Evolutionary conservation across 2,113 vertebrate species (phyloP), one percentile per base, ranked within the genome.

Genomic region (Plecotus auritus): DNA sequence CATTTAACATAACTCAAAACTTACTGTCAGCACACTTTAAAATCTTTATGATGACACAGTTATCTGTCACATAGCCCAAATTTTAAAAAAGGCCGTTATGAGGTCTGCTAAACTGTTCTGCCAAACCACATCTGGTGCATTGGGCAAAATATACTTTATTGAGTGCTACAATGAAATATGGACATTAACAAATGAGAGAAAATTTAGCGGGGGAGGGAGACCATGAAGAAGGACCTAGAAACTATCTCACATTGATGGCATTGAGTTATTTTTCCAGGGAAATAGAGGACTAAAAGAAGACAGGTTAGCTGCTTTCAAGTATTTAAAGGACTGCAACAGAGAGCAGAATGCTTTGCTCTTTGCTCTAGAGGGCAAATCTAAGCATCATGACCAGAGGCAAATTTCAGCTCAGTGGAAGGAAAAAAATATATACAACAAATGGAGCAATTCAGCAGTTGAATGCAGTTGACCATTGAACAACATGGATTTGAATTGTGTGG

Each of bases 31-130:
- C 22, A 84, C 28, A 85, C 23, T 74, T 90, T 40, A 92, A 93
- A 70, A 86, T 82, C 10, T 61, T 96, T 93, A 54, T 73, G 94
- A 82, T 80, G 51, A 83, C 22, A 73, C 5, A 78, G 73, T 90
- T 91, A 84, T 78, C n/a, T 96, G 23, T 69, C 12, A 81, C 2
- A 69, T 91, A 32, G 7, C 22, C 35, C n/a, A 69, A 80, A 37
- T 26, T 45, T 78, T 93, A 88, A 45, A 54, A 61, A 1, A n/a
- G 84, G 18, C 2, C 2, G 70, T 54, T 84, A 30, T 35, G 84
- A 64, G 7, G 2, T 73, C 13, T 95, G 32, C 9, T 32, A 73
- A 81, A 85, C 6, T 49, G 35, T 56, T 90, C 7, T 84, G 18
- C 7, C 18, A 64, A 85, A 85, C 17, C 14, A 45, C 30, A 42